Base-by-base conservation (phyloP, 1,140 invertebrate species). In the Ceratitis capitata region DNA sequence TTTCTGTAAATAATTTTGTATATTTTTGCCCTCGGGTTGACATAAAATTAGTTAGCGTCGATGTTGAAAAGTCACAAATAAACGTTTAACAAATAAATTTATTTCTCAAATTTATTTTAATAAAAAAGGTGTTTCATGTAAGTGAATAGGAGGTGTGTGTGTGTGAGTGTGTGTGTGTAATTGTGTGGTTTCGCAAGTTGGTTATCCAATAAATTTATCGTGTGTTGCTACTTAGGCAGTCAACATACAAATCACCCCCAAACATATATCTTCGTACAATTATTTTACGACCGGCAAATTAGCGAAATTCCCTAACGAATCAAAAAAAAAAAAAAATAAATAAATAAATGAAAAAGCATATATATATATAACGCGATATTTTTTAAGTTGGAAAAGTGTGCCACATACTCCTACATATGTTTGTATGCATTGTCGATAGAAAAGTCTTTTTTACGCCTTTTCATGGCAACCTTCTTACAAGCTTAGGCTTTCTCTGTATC, bases 151-250 rank as follows among this genome's bases (percentile, higher is more conserved):
- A 53, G 9, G 51, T 12, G 45, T 12, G 45, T 12, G 5, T 56
- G n/a, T n/a, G n/a, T 23, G 19, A n/a, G 51, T 53, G 12, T 2
- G n/a, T 23, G n/a, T 23, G n/a, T 0, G n/a, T 56, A n/a, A n/a
- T n/a, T n/a, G n/a, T 56, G 45, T 26, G 56, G 56, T 7, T n/a
- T 12, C 2, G 32, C 16, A 39, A 35, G 61, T 69, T 69, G 32
- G 29, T 69, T 69, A 69, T 69, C 61, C 61, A 69, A 69, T 69
- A 69, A 69, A 69, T 69, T 69, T 69, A 69, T n/a, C n/a, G n/a
- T n/a, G n/a, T 69, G 61, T 69, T 32, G 61, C 61, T 69, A 32
- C 61, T 69, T 69, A 69, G 39, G 61, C n/a, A 69, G 61, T 69
- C 61, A 69, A 19, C 61, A 69, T 61, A 32, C 58, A 61, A 61